Evolutionary conservation across 2,113 vertebrate genomes (phyloP).

Genomic region (Chloroceryle aenea): DNA sequence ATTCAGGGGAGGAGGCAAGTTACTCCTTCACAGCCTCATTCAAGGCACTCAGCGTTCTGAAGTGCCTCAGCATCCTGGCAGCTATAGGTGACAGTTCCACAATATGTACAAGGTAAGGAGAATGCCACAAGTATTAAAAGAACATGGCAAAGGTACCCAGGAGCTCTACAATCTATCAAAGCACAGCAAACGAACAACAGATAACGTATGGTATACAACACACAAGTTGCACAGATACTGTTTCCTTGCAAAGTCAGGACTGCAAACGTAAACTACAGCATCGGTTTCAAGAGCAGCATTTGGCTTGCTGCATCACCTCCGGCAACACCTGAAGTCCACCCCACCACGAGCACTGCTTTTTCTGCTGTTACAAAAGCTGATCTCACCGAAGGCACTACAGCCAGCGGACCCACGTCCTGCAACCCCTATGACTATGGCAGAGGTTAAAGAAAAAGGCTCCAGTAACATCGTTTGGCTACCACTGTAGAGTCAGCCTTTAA

Average conservation of each 20-base stretch:
- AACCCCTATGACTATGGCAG: slow-evolving; percentile 28
- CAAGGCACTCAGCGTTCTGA: slow-evolving; percentile 29
- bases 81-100: slow-evolving; percentile 3
- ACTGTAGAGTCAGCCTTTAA: slow-evolving; percentile 33
- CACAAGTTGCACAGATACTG: slow-evolving; percentile 5
- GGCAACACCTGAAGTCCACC: slow-evolving; percentile 19
- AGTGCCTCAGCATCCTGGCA: slow-evolving; percentile 18
- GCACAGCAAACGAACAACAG: slow-evolving; percentile 42
- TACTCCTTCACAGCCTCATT: slow-evolving; percentile 12
- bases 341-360: neutral
- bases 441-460: slow-evolving; percentile 26
- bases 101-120: slow-evolving; percentile 31
- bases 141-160: slow-evolving; percentile 8
- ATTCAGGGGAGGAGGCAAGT: slow-evolving; percentile 10
- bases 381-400: neutral
- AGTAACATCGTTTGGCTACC: slow-evolving; percentile 9
- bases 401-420: neutral
- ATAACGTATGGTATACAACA: neutral
- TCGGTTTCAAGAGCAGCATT: slow-evolving; percentile 42
- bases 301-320: slow-evolving; percentile 5
- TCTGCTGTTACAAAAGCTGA: neutral
- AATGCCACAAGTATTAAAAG: neutral
- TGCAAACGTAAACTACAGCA: slow-evolving; percentile 6
- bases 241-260: neutral
- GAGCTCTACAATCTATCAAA: slow-evolving; percentile 37